phyloP scores from a whole-genome alignment of 2,797 vertebrate species.

The Chelidonichthys spinosus region DNA sequence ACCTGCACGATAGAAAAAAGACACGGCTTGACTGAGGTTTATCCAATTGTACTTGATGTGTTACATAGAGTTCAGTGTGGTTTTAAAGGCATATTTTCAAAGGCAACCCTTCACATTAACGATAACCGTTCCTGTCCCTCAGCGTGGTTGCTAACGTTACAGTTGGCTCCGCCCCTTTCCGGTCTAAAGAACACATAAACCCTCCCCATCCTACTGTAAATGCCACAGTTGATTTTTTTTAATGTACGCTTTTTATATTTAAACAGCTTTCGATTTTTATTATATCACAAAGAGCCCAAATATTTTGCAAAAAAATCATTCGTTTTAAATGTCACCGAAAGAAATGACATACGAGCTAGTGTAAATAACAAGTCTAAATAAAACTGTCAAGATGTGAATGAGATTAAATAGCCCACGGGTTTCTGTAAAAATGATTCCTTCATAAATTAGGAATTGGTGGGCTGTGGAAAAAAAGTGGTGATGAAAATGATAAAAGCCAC shows the following conservation, averaged over 20 bases:
- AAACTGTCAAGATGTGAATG: background rate
- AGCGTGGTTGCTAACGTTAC: conserved; percentile 82
- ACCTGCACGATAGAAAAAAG: conserved; percentile 52
- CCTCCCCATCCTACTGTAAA: conserved; percentile 10
- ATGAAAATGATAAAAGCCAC: background rate
- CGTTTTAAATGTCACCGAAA: background rate
- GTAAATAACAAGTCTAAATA: too few species aligned
- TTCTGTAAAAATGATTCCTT: background rate
- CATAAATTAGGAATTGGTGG: background rate
- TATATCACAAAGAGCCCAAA: background rate
- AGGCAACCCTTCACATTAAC: conserved; percentile 46
- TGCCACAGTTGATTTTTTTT: background rate
- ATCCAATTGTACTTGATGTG: background rate
- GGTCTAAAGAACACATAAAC: conserved; percentile 42
- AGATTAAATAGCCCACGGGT: background rate
- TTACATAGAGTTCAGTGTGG: conserved; percentile 12
- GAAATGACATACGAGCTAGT: background rate
- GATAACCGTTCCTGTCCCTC: conserved; percentile 51
- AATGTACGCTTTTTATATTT: background rate
- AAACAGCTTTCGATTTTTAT: background rate
- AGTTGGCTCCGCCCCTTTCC: conserved; percentile 73
- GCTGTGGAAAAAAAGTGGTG: background rate
- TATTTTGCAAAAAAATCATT: background rate
- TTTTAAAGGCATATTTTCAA: conserved; percentile 52
- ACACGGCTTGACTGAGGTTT: background rate